Evolutionary conservation across 2,888 invertebrate genomes (phyloP).

Genomic region (Acanthococcus lagerstroemiae): DNA sequence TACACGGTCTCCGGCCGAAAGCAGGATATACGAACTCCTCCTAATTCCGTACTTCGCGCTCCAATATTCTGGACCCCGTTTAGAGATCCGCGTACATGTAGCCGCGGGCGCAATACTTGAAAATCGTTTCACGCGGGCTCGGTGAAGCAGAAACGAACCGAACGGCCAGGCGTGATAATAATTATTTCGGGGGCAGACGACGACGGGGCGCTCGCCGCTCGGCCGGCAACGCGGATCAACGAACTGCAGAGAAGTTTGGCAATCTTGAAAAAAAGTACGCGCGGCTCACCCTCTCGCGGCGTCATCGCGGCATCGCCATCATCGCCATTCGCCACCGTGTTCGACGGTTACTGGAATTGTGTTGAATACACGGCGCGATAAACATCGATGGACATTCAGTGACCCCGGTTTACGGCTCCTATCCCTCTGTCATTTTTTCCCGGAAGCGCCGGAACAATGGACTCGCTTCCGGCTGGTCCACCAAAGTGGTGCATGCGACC

Average conservation of each 20-base stretch:
- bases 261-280: background rate
- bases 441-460: slow-evolving; percentile 44
- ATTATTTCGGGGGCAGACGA: background rate
- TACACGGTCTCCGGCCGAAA: background rate
- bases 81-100: background rate
- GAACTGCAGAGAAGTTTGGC: background rate
- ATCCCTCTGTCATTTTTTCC: slow-evolving; percentile 40
- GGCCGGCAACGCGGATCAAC: background rate
- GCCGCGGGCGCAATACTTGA: background rate
- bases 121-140: background rate
- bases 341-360: background rate
- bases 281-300: background rate
- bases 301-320: background rate
- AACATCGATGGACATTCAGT: slow-evolving; percentile 42
- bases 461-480: slow-evolving; percentile 40
- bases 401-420: slow-evolving; percentile 40
- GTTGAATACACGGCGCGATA: background rate
- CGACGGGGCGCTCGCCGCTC: background rate
- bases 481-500: slow-evolving; percentile 34
- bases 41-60: background rate
- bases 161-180: no score
- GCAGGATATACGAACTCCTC: background rate
- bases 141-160: background rate
- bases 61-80: background rate
- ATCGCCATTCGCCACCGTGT: no score